Base-by-base conservation (phyloP, 2,888 invertebrate genomes). In the Nemotelus pantherinus region DNA sequence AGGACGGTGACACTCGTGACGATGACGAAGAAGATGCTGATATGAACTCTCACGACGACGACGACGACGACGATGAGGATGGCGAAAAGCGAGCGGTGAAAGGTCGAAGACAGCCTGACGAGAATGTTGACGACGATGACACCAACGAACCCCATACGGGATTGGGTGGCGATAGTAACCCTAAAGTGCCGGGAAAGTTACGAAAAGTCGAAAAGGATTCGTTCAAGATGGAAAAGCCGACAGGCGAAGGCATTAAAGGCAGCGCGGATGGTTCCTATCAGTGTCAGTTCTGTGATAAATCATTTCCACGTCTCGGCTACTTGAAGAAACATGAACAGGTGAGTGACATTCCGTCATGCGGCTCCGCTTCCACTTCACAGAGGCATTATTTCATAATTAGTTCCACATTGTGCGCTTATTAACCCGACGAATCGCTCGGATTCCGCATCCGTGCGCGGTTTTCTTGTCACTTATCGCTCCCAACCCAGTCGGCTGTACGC, bases 291-390 rank as follows among this genome's bases (percentile, higher is more conserved):
- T 97, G 96, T 89, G 94, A 96, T 85, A 94, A 95, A 87, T 94
- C 95, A 81, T 96, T 96, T 88, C 93, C 95, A 39, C 90, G 95
- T 82, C 92, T 94, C 81, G 94, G 94, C 81, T 94, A 94, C 86
- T 91, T 96, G 83, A 95, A 95, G 88, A 94, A 95, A 88, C 96
- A 96, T 90, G 95, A 96, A 88, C 96, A 96, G 94, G 96, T 96
- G 87, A 85, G 88, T 83, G 67, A 55, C 76, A 74, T 74, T 74
- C 60, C 6, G 6, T 25, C 70, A 43, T 76, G 65, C 76, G 53
- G 53, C 65, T 43, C 43, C 25, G 48, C 48, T 64, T 48, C 50
- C n/a, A 43, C 45, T 43, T 10, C 53, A 50, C 63, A 58, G 43
- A 10, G 50, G 50, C 50, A 50, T 55, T 70, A 77, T 77, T 77